These are phyloP conservation scores for Aphrophora alni DNA, from an alignment of 2,888 invertebrate species.

Conservation along the genomic window DNA sequence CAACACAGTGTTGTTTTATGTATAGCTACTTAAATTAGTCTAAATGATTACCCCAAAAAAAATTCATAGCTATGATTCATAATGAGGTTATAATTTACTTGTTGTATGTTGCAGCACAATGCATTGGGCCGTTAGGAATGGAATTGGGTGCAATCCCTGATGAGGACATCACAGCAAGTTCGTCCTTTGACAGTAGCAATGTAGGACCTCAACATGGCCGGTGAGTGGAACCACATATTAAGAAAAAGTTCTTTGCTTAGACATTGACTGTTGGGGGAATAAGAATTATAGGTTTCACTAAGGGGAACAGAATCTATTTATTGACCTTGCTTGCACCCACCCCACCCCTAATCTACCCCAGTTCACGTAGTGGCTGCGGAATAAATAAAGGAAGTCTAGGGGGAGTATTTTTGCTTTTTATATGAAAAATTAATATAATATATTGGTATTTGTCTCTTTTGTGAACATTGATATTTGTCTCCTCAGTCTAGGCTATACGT, in stretches of 20 bases:
- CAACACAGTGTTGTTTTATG: too few species aligned
- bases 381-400: not conserved
- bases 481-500: not conserved
- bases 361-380: not conserved
- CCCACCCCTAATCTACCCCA: not conserved
- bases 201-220: slow-evolving; percentile 71
- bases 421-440: not conserved
- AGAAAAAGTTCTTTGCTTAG: not conserved
- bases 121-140: slow-evolving; percentile 68
- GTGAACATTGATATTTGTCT: not conserved
- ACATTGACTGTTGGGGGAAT: not conserved
- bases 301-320: not conserved
- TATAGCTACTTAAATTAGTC: too few species aligned
- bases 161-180: slow-evolving; percentile 68
- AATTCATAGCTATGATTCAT: too few species aligned
- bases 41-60: too few species aligned
- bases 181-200: slow-evolving; percentile 67
- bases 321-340: not conserved
- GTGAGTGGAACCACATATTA: slow-evolving; percentile 56
- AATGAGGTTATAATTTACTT: too few species aligned
- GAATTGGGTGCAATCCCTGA: slow-evolving; percentile 67
- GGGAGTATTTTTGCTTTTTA: not conserved
- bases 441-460: not conserved
- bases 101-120: slow-evolving; percentile 60
- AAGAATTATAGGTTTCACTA: not conserved